A percentile compares a stretch with the other conserved stretches of the same genome.
Evolutionary conservation across 2,113 vertebrate genomes (phyloP).

Genomic region (Amblyornis subalaris): DNA sequence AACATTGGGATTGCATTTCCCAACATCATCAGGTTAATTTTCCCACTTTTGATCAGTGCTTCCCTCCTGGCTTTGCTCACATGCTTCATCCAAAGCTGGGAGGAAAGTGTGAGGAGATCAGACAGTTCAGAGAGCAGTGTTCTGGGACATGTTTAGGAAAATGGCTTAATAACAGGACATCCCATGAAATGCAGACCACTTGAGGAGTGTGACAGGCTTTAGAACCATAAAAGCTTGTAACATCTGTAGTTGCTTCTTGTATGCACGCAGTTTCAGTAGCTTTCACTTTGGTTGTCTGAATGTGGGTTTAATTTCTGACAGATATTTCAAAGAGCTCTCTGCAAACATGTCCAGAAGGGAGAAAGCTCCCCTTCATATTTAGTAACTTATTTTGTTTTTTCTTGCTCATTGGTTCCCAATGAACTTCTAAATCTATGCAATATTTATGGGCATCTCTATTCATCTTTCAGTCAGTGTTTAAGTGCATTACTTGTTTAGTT

Average conservation of each 20-base stretch:
- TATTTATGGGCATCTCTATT: background rate
- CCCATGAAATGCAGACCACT: background rate
- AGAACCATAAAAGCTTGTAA: background rate
- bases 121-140: background rate
- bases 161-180: background rate
- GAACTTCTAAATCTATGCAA: background rate
- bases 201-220: background rate
- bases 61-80: background rate
- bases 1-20: background rate
- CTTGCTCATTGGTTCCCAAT: background rate
- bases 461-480: background rate
- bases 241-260: background rate
- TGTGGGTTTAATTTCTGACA: background rate
- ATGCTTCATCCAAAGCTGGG: background rate
- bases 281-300: background rate
- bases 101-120: background rate
- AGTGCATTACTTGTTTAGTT: constrained; percentile 1
- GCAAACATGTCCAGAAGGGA: background rate
- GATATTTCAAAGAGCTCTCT: background rate
- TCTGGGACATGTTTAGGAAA: constrained; percentile 17
- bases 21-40: background rate
- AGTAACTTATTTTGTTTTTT: background rate
- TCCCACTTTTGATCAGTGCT: background rate
- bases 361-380: background rate
- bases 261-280: background rate